Evolutionary conservation across 1,140 invertebrate genomes (phyloP).

Genomic region (Andrena cerasifolii): DNA sequence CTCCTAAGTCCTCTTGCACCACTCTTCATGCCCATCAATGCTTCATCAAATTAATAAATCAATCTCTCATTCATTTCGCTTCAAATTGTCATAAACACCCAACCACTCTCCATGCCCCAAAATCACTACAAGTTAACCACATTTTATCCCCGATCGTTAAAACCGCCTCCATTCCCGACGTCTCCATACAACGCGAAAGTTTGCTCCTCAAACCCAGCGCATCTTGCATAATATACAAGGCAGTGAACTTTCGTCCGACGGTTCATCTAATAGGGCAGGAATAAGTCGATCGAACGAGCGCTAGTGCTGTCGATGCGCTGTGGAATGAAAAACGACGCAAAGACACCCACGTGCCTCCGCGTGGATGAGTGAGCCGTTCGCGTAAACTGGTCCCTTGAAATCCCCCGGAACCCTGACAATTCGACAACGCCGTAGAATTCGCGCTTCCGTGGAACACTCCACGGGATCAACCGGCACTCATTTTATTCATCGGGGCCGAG

Average conservation of each 20-base stretch:
- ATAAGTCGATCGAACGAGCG: not conserved
- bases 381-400: constrained; percentile 24
- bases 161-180: not conserved
- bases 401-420: constrained; percentile 13
- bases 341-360: too few relatives aligned
- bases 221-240: not conserved
- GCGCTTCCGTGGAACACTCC: not conserved
- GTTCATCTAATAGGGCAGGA: not conserved
- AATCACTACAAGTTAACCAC: too few relatives aligned
- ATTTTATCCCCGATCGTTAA: not conserved
- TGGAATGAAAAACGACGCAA: constrained; percentile 12
- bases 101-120: too few relatives aligned
- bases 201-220: too few relatives aligned
- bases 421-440: constrained; percentile 1
- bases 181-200: not conserved
- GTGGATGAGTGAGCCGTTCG: constrained; percentile 2
- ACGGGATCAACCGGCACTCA: not conserved
- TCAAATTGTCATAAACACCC: too few relatives aligned
- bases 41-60: too few relatives aligned
- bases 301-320: constrained; percentile 11
- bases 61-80: too few relatives aligned
- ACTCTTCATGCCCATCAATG: too few relatives aligned
- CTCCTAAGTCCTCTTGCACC: too few relatives aligned
- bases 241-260: not conserved
- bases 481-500: not conserved